These are phyloP conservation scores for Pangasius mekongensis DNA, from an alignment of 2,797 vertebrate genomes.

Conservation along the genomic window DNA sequence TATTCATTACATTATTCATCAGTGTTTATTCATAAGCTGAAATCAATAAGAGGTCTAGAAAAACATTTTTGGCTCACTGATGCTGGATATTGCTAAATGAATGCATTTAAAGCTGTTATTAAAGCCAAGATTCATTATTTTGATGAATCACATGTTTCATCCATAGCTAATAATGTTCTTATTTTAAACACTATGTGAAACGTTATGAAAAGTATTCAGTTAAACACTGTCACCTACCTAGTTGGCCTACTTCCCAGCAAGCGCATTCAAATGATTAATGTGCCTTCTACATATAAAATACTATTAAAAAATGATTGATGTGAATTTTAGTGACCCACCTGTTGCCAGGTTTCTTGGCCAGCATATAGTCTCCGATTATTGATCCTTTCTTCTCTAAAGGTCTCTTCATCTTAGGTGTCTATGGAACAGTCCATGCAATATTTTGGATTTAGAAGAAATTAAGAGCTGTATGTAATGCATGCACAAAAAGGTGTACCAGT, in stretches of 20 bases:
- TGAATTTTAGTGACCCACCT: conserved; percentile 67
- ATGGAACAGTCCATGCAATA: conserved; percentile 62
- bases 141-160: background rate
- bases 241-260: background rate
- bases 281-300: background rate
- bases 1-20: background rate
- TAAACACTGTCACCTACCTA: background rate
- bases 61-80: background rate
- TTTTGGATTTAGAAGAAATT: conserved; percentile 32
- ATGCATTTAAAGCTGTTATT: background rate
- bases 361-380: conserved; percentile 79
- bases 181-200: background rate
- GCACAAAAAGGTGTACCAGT: background rate
- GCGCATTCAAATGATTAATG: background rate
- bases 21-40: no score
- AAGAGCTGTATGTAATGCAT: conserved; percentile 26
- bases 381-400: conserved; percentile 80
- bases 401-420: conserved; percentile 74
- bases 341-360: conserved; percentile 73
- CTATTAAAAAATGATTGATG: background rate
- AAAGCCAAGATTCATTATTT: background rate
- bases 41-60: background rate
- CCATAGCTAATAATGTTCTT: background rate
- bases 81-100: background rate
- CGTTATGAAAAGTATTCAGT: background rate